Conservation (phyloP, 1,140 invertebrate species). For the Sweltsa coloradensis region DNA sequence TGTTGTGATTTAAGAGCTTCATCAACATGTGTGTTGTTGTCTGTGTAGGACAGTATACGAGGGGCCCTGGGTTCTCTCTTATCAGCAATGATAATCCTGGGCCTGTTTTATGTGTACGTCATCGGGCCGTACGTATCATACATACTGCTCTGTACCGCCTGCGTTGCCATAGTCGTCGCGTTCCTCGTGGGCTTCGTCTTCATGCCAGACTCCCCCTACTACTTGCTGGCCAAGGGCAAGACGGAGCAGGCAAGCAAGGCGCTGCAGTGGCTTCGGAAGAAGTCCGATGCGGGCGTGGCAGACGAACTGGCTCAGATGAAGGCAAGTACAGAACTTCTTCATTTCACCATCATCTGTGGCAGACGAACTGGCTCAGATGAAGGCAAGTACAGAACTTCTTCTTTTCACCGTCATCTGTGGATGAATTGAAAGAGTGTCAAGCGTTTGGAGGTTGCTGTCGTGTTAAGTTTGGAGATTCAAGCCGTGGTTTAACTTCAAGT, state of each 20-base stretch:
- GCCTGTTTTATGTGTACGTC: conserved; percentile 61
- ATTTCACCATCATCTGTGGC: too few relatives aligned
- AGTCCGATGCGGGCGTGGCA: conserved; percentile 39
- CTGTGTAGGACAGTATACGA: conserved; percentile 42
- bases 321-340: too few relatives aligned
- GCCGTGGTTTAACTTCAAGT: too few relatives aligned
- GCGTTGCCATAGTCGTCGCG: conserved; percentile 41
- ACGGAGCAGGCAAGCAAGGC: conserved; percentile 44
- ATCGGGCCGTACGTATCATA: conserved; percentile 64
- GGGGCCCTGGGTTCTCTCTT: conserved; percentile 70
- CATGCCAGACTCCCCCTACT: conserved; percentile 75
- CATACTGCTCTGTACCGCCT: conserved; percentile 45
- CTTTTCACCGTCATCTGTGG: too few relatives aligned
- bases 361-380: conserved; percentile 43
- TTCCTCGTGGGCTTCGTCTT: conserved; percentile 54
- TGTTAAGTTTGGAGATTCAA: too few relatives aligned
- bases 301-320: conserved; percentile 44
- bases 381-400: too few relatives aligned
- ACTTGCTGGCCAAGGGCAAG: conserved; percentile 44
- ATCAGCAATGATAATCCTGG: conserved; percentile 61
- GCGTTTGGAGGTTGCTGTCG: too few relatives aligned
- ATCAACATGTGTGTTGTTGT: too few relatives aligned
- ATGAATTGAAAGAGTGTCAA: too few relatives aligned
- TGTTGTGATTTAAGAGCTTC: too few relatives aligned
- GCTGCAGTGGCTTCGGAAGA: conserved; percentile 51